Evolutionary conservation across 1,140 invertebrate species (phyloP).

Genomic region (Anastatus disparis): DNA sequence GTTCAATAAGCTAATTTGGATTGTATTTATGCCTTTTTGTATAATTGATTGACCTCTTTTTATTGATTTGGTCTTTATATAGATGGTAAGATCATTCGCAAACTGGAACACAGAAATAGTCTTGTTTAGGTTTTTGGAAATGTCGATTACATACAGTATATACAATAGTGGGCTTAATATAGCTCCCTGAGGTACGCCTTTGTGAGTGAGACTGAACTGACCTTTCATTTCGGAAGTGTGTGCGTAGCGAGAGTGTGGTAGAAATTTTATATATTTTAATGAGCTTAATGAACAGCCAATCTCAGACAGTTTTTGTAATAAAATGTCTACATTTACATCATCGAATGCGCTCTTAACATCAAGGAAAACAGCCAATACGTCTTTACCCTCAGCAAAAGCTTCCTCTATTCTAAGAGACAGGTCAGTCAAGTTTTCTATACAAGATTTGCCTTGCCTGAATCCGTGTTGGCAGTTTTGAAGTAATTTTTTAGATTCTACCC

Average conservation of each 20-base stretch:
- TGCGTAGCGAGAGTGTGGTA: not conserved
- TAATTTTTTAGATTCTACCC: conserved; percentile 1
- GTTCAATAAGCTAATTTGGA: not conserved
- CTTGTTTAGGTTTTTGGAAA: not conserved
- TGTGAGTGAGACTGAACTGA: too few species aligned
- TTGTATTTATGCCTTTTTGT: not conserved
- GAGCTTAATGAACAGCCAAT: not conserved
- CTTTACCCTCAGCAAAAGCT: not conserved
- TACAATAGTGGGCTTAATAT: too few species aligned
- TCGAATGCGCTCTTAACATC: conserved; percentile 17
- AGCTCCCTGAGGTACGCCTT: too few species aligned
- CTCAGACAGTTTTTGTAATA: not conserved
- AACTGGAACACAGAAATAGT: not conserved
- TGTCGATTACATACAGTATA: too few species aligned
- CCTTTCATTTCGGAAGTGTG: too few species aligned
- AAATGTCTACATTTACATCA: not conserved
- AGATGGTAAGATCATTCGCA: not conserved
- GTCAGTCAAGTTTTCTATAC: not conserved
- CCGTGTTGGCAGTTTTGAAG: not conserved
- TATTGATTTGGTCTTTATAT: not conserved
- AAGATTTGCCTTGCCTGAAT: not conserved
- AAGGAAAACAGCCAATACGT: not conserved
- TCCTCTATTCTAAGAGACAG: not conserved
- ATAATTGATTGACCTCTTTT: not conserved
- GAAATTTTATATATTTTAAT: not conserved